Percentiles rank a stretch among this genome's conserved stretches.
Evolutionary conservation across 2,888 invertebrate genomes (phyloP).

Genomic region (Coleophora deauratella): DNA sequence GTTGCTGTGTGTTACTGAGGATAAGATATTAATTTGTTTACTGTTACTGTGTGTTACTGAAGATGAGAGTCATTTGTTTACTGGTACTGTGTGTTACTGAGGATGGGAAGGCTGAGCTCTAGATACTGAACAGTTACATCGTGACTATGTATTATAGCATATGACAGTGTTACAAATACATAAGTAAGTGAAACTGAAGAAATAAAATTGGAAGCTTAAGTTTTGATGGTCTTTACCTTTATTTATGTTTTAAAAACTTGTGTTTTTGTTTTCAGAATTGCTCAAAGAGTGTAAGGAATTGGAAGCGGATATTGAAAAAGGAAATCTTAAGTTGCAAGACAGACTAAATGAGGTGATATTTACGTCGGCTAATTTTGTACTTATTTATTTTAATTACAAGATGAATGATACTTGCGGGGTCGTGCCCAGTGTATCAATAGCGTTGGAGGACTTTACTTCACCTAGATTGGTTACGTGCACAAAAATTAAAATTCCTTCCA

Average conservation of each 20-base stretch:
- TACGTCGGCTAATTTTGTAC: too few species aligned
- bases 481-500: too few species aligned
- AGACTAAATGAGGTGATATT: constrained; percentile 82
- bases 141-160: too few species aligned
- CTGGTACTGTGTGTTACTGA: background rate
- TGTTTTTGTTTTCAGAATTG: constrained; percentile 57
- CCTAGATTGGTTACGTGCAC: too few species aligned
- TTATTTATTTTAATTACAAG: constrained; percentile 12
- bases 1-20: background rate
- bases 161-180: too few species aligned
- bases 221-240: too few species aligned
- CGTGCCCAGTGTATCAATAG: too few species aligned
- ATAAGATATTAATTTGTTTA: background rate
- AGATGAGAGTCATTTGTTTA: background rate
- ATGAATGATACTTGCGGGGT: too few species aligned
- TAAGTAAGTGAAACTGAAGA: too few species aligned
- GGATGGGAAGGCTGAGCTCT: background rate
- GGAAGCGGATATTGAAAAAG: constrained; percentile 82
- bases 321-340: constrained; percentile 82
- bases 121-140: too few species aligned
- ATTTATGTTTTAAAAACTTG: background rate
- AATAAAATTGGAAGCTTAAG: too few species aligned
- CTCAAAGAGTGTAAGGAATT: constrained; percentile 88
- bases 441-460: too few species aligned
- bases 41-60: background rate